Evolutionary conservation across 2,888 invertebrate genomes (phyloP), one percentile per base, ranked within the genome.

Genomic region (Ethmia dodecea): DNA sequence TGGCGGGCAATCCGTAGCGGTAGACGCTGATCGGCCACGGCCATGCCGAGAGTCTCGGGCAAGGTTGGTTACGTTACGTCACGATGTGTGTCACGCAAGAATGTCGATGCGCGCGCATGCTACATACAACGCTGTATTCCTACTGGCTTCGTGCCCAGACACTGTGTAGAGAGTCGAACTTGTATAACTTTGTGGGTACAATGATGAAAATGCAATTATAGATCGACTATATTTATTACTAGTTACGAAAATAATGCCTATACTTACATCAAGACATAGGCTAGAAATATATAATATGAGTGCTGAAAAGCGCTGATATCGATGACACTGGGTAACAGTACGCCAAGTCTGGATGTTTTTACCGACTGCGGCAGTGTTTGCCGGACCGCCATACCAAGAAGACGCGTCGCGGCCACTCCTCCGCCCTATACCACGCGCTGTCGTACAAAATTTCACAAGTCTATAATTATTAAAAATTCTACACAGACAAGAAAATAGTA

Each of bases 381-480:
- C 73, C 78, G 64, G 67, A 62, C 62, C 63, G 76, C 61, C 58
- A 56, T 46, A 38, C 5, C 10, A 39, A 14, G 18, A 9, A 26
- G 66, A 69, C 74, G 77, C 31, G 70, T 71, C 59, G 54, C 68
- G 69, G 70, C 60, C 43, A 39, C 22, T 32, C 38, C 38, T 16
- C 43, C 68, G 68, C 60, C 58, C 49, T 57, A 45, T 42, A 55
- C 43, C 54, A 60, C 63, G 62, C 55, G 50, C n/a, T n/a, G n/a
- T n/a, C n/a, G n/a, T n/a, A n/a, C n/a, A n/a, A n/a, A n/a, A n/a
- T n/a, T n/a, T n/a, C n/a, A n/a, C n/a, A n/a, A n/a, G n/a, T n/a
- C n/a, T n/a, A n/a, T n/a, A n/a, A n/a, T n/a, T n/a, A n/a, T n/a
- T n/a, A n/a, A n/a, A n/a, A n/a, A n/a, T n/a, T n/a, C n/a, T n/a